Evolutionary conservation across 2,797 vertebrate genomes (phyloP), one percentile per base, ranked within the genome.

Genomic region (Capromys pilorides): DNA sequence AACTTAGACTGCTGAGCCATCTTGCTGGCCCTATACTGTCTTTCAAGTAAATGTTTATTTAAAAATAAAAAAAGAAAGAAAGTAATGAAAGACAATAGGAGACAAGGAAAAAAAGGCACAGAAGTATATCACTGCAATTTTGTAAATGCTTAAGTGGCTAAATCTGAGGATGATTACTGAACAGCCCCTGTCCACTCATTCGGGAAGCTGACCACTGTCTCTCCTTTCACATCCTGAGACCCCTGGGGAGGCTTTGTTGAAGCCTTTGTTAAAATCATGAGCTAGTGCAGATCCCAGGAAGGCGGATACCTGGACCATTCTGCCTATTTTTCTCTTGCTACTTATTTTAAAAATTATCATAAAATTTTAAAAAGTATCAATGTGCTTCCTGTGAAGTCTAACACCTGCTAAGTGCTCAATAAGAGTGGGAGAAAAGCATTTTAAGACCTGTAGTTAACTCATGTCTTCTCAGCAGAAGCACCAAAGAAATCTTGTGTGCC

Each of bases 401-500:
- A 33, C 6, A 14, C 28, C 10, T 5, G 8, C n/a, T 33, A 16
- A 41, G 51, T 78, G 6, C 12, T 39, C 21, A 41, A 8, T n/a
- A 13, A 33, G 14, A 41, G 6, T 49, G 33, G 81, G 66, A 73
- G 19, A 49, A 66, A n/a, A 6, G 1, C 6, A 84, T 71, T 87
- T 64, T 41, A 57, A 57, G 54, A 79, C 9, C 5, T 36, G n/a
- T 66, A 45, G 61, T 81, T 66, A 88, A 61, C 11, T 24, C 33
- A 12, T 22, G 9, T 62, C 11, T 94, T 94, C 75, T 87, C 45
- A 62, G 45, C 69, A 88, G 49, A 92, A 67, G 31, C 22, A 41
- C 28, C 26, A n/a, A 36, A 69, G 3, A 79, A 73, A 36, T 2
- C 51, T 39, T 31, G 49, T 81, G 4, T 57, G 41, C 13, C 69